Evolutionary conservation across 1,140 invertebrate species (phyloP).

Genomic region (Rhizoglyphus robini): DNA sequence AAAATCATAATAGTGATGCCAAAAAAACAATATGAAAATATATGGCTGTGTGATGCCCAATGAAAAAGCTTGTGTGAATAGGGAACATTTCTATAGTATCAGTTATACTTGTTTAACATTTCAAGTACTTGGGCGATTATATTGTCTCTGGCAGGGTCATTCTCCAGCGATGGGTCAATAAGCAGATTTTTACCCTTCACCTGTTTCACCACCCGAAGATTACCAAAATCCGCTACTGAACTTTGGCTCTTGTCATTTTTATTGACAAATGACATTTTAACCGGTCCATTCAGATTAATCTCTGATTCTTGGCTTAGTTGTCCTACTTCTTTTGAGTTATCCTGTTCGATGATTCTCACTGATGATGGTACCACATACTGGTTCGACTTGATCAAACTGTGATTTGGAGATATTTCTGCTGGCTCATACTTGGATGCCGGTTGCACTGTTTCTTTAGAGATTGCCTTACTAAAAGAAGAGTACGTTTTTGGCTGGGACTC

Average conservation of each 20-base stretch:
- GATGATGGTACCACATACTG: neutral
- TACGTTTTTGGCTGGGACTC: neutral
- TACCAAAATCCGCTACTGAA: slow-evolving; percentile 1
- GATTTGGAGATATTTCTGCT: too few relatives aligned
- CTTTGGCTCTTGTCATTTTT: neutral
- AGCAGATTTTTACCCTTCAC: slow-evolving; percentile 11
- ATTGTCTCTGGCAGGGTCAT: slow-evolving; percentile 9
- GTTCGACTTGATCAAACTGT: neutral
- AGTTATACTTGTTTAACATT: slow-evolving; percentile 11
- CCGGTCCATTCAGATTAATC: neutral
- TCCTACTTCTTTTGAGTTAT: neutral
- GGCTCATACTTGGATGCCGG: neutral
- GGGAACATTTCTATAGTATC: too few relatives aligned
- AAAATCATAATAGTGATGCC: too few relatives aligned
- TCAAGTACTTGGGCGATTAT: slow-evolving; percentile 12
- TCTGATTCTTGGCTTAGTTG: neutral
- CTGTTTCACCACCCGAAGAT: slow-evolving; percentile 2
- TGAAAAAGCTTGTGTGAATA: too few relatives aligned
- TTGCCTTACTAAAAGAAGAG: neutral
- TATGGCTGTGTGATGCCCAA: too few relatives aligned
- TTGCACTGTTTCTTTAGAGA: too few relatives aligned
- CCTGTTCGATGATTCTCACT: neutral
- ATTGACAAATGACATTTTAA: slow-evolving; percentile 14
- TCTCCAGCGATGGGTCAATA: slow-evolving; percentile 11
- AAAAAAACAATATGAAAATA: too few relatives aligned